Base-by-base conservation (phyloP, 2,113 vertebrate genomes). In the Phalacrocorax aristotelis region DNA sequence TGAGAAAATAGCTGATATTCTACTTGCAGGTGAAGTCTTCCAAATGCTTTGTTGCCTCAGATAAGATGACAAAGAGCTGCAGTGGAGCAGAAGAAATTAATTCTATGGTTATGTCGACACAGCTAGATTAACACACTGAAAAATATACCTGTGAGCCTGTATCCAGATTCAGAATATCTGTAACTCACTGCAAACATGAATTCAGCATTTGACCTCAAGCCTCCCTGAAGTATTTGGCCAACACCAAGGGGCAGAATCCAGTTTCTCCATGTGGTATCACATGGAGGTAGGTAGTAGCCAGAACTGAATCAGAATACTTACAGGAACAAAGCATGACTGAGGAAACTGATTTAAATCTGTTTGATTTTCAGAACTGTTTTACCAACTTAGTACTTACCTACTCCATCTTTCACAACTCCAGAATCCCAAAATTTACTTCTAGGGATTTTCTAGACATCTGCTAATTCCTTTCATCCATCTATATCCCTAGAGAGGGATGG, bases 381-480 rank as follows among this genome's bases (percentile, higher is more conserved):
- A 74, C 11, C 44, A 74, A 29, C 5, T 69, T 49, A 61, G 18
- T 69, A 95, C 96, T 94, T 89, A 86, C 62, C 86, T 64, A 52
- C 18, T 94, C 22, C 91, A 79, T 55, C 62, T 85, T 85, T 96
- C 74, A 91, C 83, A 92, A 87, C 65, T 72, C 64, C 72, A 83
- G 62, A 94, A 77, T 77, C 62, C 23, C 91, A 55, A 38, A 52
- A 82, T 78, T 78, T 87, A 89, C 71, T 83, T 93, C 72, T 91
- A 92, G 48, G 60, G 40, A 82, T 25, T 95, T 96, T 93, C 82
- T 93, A 90, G 78, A 89, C 69, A 78, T 68, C 80, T 74, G 34
- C 72, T 89, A 74, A 93, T 69, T 89, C 68, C 54, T 75, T 85
- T 84, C 80, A 62, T 96, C 64, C 58, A 83, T 65, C 90, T 79